Base-by-base conservation (phyloP, 2,888 invertebrate genomes). In the Congeria kusceri region DNA sequence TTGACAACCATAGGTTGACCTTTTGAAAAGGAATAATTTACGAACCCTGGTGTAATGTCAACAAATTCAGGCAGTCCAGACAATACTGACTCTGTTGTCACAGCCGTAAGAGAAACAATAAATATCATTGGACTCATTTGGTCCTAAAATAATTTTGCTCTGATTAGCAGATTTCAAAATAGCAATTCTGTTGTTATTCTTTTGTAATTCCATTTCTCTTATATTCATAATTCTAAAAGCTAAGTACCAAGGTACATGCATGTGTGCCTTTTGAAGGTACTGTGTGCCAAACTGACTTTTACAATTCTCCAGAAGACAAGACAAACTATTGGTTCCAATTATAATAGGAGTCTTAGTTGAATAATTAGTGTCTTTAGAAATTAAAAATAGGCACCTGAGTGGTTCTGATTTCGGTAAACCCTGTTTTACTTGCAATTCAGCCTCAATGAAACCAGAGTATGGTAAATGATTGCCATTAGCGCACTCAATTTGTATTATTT, bases 391-490 rank as follows among this genome's bases (percentile, higher is more conserved):
- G 18, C 46, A 44, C 18, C 11, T 9, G 46, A 13, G 46, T 13
- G 46, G 9, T 44, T 18, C 46, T 44, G 46, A 44, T 44, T 44
- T 44, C 46, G 9, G 46, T 44, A 44, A 44, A 13, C 46, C 46
- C 18, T 44, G 9, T 44, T 44, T 18, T 27, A 13, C n/a, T n/a
- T 32, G n/a, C n/a, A n/a, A n/a, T n/a, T n/a, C n/a, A n/a, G n/a
- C n/a, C n/a, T 65, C 47, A 29, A 70, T 53, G 18, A 59, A 72
- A 18, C 77, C 77, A n/a, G 20, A 1, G 32, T 72, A 77, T 58
- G 77, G 72, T n/a, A n/a, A n/a, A n/a, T n/a, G n/a, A n/a, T n/a
- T n/a, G n/a, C n/a, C n/a, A n/a, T n/a, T n/a, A n/a, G 71, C 71
- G 47, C 71, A 71, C 62, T 77, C 71, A 15, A 77, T 53, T 5